Percentiles rank a stretch among this genome's conserved stretches.
Evolutionary conservation across 2,113 vertebrate genomes (phyloP).

Genomic region (Erpornis zantholeuca): DNA sequence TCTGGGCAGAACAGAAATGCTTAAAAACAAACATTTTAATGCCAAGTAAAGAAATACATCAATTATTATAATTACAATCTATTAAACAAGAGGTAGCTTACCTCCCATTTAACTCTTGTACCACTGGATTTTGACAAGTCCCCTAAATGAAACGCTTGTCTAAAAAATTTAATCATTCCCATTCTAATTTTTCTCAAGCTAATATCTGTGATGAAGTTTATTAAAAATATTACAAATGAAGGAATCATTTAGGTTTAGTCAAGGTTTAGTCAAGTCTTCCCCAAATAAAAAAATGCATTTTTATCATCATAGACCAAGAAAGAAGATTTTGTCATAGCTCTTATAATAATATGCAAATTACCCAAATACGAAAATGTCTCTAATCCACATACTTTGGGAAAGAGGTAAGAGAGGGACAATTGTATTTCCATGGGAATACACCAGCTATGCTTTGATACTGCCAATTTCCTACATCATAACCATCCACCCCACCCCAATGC

Average conservation of each 20-base stretch:
- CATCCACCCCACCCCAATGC: accelerated
- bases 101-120: background rate
- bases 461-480: accelerated
- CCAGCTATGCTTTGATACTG: background rate
- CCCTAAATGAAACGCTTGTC: background rate
- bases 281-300: background rate
- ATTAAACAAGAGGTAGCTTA: background rate
- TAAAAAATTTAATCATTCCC: background rate
- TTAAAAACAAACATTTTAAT: background rate
- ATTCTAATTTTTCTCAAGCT: background rate
- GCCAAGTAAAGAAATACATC: background rate
- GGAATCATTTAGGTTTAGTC: background rate
- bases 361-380: background rate
- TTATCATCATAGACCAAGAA: background rate
- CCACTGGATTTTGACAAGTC: background rate
- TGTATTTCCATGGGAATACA: background rate
- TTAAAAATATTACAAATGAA: background rate
- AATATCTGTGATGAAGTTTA: background rate
- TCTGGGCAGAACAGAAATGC: background rate
- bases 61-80: background rate
- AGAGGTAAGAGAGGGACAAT: background rate
- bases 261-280: background rate
- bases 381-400: background rate
- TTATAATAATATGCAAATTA: background rate
- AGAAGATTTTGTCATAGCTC: background rate